These are phyloP conservation scores for roundworm (Caenorhabditis elegans) DNA, from an alignment of 1,140 invertebrate species.

Conservation along the genomic window DNA sequence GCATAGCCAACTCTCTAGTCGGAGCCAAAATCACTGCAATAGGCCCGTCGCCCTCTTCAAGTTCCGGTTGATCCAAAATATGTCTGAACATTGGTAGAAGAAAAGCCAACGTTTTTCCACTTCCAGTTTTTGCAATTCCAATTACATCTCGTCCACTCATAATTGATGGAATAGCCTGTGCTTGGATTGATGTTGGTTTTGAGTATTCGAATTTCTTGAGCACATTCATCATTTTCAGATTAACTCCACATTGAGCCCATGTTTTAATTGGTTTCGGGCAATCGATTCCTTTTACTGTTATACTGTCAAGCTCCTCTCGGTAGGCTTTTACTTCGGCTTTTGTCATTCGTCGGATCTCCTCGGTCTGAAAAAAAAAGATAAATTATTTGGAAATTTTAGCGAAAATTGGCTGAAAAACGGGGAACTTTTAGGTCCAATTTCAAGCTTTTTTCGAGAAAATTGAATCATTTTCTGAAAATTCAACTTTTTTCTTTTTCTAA, in stretches of 20 bases:
- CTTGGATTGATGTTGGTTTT: constrained; percentile 97
- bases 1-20: constrained; percentile 95
- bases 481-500: too few relatives aligned
- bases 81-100: constrained; percentile 97
- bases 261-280: constrained; percentile 91
- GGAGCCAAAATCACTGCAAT: constrained; percentile 94
- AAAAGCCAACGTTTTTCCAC: constrained; percentile 97
- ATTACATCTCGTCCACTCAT: constrained; percentile 95
- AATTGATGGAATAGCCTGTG: constrained; percentile 96
- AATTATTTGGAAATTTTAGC: too few relatives aligned
- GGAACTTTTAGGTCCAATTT: too few relatives aligned
- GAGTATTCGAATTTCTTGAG: constrained; percentile 87
- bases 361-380: constrained; percentile 57
- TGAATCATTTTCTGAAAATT: too few relatives aligned
- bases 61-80: constrained; percentile 85
- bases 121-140: constrained; percentile 98
- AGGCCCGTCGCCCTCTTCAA: constrained; percentile 94
- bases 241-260: constrained; percentile 98
- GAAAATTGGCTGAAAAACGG: too few relatives aligned
- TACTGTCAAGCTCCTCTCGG: constrained; percentile 74
- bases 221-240: constrained; percentile 90
- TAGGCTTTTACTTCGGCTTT: constrained; percentile 75
- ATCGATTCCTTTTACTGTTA: constrained; percentile 73
- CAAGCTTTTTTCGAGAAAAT: too few relatives aligned
- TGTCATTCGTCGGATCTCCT: constrained; percentile 85